Conservation (phyloP, 2,888 invertebrate species). For the Disparrhopalites patrizii region DNA sequence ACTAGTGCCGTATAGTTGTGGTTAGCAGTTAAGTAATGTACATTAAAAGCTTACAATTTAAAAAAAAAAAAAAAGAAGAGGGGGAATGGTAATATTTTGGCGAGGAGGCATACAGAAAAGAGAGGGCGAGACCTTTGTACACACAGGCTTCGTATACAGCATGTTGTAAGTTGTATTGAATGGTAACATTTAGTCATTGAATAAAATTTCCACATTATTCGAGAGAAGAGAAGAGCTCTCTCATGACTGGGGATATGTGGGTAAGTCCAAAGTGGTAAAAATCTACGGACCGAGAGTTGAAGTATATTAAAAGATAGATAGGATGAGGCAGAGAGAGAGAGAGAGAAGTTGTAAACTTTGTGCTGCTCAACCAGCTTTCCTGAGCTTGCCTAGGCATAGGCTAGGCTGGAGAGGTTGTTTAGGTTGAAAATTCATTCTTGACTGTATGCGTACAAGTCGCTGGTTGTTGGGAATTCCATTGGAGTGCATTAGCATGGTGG, state of each 20-base stretch:
- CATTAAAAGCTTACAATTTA: too few species aligned
- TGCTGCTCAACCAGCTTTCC: neutral
- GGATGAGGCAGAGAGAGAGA: neutral
- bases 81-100: slow-evolving; percentile 9
- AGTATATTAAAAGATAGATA: neutral
- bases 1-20: too few species aligned
- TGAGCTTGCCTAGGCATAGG: too few species aligned
- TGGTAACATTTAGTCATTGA: slow-evolving; percentile 5
- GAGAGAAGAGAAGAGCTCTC: too few species aligned
- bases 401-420: slow-evolving; percentile 6
- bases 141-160: too few species aligned
- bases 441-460: slow-evolving; percentile 27
- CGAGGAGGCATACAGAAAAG: neutral
- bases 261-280: too few species aligned
- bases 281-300: neutral
- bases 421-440: slow-evolving; percentile 18
- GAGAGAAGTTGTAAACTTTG: neutral
- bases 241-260: too few species aligned
- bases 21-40: too few species aligned
- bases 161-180: too few species aligned
- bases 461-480: slow-evolving; percentile 25
- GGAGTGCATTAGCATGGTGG: slow-evolving; percentile 24
- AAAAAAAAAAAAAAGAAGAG: too few species aligned
- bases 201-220: slow-evolving; percentile 8
- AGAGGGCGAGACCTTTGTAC: too few species aligned